Evolutionary conservation across 2,888 invertebrate species (phyloP).

Genomic region (Ophioninae sp.): DNA sequence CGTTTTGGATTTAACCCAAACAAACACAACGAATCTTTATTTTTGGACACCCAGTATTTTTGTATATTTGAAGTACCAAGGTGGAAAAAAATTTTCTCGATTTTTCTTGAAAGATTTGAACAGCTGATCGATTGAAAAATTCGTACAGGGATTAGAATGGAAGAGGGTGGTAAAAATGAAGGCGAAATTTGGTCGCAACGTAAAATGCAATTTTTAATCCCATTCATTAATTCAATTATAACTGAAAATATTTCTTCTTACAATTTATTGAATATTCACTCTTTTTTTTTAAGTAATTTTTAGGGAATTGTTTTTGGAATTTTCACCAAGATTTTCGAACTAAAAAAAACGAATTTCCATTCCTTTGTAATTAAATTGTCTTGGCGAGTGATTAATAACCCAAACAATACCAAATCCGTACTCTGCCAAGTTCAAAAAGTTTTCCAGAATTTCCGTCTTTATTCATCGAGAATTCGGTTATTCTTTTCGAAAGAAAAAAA

Average conservation of each 20-base stretch:
- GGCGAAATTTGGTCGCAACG: not conserved
- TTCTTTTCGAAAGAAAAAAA: not conserved
- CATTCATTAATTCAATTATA: not conserved
- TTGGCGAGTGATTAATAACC: constrained; percentile 13
- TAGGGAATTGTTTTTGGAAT: not conserved
- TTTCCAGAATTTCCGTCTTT: constrained; percentile 17
- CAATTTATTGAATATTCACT: not conserved
- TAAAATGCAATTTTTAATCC: not conserved
- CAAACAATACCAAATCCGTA: not conserved
- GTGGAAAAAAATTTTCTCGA: not conserved
- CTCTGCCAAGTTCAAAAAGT: constrained; percentile 17
- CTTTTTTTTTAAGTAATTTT: not conserved
- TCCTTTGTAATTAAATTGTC: not conserved
- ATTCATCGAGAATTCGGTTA: not conserved
- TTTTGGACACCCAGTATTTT: not conserved
- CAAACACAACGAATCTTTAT: not conserved
- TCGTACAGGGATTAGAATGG: not conserved
- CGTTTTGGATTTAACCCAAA: too few relatives aligned
- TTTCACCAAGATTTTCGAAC: not conserved
- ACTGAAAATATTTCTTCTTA: too few relatives aligned
- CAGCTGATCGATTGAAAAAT: not conserved
- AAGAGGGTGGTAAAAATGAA: not conserved
- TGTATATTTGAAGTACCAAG: not conserved
- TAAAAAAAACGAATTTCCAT: not conserved
- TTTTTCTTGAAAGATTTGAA: not conserved